Evolutionary conservation across 2,888 invertebrate genomes (phyloP), one percentile per base, ranked within the genome.

Genomic region (Agrotis puta): DNA sequence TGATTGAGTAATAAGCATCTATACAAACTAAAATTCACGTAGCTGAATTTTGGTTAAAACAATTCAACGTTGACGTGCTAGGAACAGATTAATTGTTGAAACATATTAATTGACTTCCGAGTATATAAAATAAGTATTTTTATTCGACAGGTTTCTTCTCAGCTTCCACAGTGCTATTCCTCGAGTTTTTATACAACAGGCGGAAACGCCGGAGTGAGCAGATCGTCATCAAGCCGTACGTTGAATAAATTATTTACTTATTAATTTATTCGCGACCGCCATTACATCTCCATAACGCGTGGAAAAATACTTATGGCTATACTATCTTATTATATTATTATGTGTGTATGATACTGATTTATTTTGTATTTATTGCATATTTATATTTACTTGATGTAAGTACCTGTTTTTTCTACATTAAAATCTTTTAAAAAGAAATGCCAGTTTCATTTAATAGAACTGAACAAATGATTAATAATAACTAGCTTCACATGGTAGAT

Each of bases 191-290:
- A 18, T 94, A 91, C 84, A 90, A 90, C 50, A 87, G 93, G 22
- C 88, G 90, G 33, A 93, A 92, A 80, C 89, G 87, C 2, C 88
- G 88, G n/a, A 89, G 84, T 22, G 95, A 96, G 6, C 87, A 91
- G 33, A 85, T 89, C 48, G 89, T 96, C 48, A 95, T 96, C 47
- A 96, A 95, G 67, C 96, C 96, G 57, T 96, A 94, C 65, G 87
- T 94, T 18, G 95, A 96, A 87, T 96, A 90, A 96, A 87, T 96
- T 89, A 90, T 74, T 20, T 67, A 90, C 74, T 20, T 67, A 53
- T 68, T 65, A 62, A 67, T 64, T 24, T 70, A 67, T 65, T 64
- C 57, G n/a, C 59, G 39, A 61, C 33, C 50, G 20, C 43, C 54
- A 65, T 61, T 18, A 61, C 0, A 72, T 81, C 59, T 58, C 39